These are phyloP conservation scores for Furcula furcula DNA, from an alignment of 2,888 invertebrate species.

Conservation along the genomic window DNA sequence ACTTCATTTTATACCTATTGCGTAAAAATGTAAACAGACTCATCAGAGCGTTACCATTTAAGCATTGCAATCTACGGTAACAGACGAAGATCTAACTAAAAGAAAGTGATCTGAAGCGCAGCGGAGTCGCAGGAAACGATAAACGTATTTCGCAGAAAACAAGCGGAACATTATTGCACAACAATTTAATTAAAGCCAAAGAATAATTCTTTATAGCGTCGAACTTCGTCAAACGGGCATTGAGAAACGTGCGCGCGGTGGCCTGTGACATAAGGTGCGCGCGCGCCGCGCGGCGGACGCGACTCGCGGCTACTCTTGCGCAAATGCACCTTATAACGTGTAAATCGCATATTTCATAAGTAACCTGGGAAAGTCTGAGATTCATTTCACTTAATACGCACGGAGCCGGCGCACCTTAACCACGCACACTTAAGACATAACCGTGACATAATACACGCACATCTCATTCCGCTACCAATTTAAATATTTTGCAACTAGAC, in stretches of 20 bases:
- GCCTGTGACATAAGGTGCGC: constrained; percentile 35
- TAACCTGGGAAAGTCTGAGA: constrained; percentile 68
- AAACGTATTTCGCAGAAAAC: constrained; percentile 4
- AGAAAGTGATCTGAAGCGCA: constrained; percentile 6
- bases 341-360: constrained; percentile 73
- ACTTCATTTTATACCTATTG: no score
- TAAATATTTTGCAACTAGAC: no score
- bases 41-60: neutral
- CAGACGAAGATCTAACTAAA: neutral
- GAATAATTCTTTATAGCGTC: constrained; percentile 15
- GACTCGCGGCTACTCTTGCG: constrained; percentile 24
- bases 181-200: constrained; percentile 14
- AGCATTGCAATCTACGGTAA: no score
- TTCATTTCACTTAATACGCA: constrained; percentile 59
- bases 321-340: constrained; percentile 48
- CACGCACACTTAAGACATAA: constrained; percentile 42
- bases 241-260: constrained; percentile 28
- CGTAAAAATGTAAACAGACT: no score
- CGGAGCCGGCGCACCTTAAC: constrained; percentile 14
- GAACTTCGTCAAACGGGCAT: constrained; percentile 14
- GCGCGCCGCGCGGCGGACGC: constrained; percentile 18
- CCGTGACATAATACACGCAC: constrained; percentile 41
- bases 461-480: constrained; percentile 9
- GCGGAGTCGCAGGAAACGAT: constrained; percentile 8
- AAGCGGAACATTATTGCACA: constrained; percentile 9